Evolutionary conservation across 2,113 vertebrate genomes (phyloP).

Genomic region (Himantopus leucocephalus): DNA sequence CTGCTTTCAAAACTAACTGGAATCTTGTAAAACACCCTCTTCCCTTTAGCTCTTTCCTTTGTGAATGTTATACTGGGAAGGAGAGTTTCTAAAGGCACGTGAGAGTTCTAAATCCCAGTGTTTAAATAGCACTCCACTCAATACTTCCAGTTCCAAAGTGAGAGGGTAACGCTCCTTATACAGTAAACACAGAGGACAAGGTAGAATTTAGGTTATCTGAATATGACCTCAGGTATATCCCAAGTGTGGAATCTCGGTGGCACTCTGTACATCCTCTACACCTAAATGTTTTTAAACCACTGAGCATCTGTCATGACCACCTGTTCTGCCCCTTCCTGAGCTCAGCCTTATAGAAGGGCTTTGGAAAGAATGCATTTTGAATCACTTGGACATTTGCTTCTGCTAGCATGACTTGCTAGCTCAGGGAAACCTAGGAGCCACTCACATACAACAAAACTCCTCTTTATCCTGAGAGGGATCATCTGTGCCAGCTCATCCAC

Average conservation of each 20-base stretch:
- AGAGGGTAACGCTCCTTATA: background rate
- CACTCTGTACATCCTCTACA: background rate
- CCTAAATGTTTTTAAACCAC: background rate
- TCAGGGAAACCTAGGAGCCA: background rate
- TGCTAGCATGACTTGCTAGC: background rate
- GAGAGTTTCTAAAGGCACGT: background rate
- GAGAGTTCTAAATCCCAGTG: background rate
- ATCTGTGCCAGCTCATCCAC: constrained; percentile 39
- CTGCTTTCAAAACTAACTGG: background rate
- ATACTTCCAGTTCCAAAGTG: background rate
- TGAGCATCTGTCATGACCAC: background rate
- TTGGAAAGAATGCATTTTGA: background rate
- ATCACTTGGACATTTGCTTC: background rate
- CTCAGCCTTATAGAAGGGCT: background rate
- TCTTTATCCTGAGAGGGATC: constrained; percentile 33
- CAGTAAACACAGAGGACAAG: background rate
- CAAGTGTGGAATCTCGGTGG: background rate
- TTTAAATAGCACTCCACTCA: background rate
- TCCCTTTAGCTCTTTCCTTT: background rate
- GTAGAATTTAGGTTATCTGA: background rate
- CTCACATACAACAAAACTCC: constrained; percentile 45
- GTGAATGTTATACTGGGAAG: background rate
- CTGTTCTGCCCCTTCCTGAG: background rate
- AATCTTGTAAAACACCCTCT: background rate
- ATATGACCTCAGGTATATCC: background rate